Base-by-base conservation (phyloP, 1,140 invertebrate genomes). In the Metopolophium dirhodum region DNA sequence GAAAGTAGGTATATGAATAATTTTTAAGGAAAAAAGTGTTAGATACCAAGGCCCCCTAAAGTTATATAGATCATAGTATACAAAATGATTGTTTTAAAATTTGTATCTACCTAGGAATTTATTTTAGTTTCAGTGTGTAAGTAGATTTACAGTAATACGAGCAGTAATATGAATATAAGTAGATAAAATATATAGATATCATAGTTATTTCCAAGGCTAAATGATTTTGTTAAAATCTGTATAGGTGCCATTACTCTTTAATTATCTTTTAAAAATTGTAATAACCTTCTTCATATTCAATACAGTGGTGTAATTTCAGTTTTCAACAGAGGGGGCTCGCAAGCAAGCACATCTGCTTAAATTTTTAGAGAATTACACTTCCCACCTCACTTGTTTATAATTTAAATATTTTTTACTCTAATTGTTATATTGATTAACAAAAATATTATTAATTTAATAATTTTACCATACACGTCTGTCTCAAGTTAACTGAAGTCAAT, bases 161-260 rank as follows among this genome's bases (percentile, higher is more conserved):
- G 68, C 1, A 90, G 30, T 23, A 45, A 45, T 61, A 35, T 11
- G 7, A 18, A 86, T 89, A 26, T 89, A 26, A 8, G 20, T 23
- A 57, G 30, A 2, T 11, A 57, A 89, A 37, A 83, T 11, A 22
- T 88, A 88, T 35, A 35, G 3, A 14, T 35, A 54, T 54, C 6
- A 61, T 45, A 45, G 45, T 45, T 26, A 68, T 90, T 68, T 45
- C 45, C 89, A 90, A 90, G 89, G 89, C 89, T 45, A 68, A 90
- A 45, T 68, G 7, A 47, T 90, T 68, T 45, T 90, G 35, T 90
- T 45, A 26, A 61, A 68, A 90, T 41, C 7, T 68, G 6, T 54
- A 4, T 54, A 54, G 51, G 61, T 30, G 7, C 4, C 3, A 30
- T 45, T 90, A 45, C 26, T 22, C 89, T 45, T 90, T 45, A 90